Base-by-base conservation (phyloP, 1,140 invertebrate genomes). In the Brachystomella parvula region DNA sequence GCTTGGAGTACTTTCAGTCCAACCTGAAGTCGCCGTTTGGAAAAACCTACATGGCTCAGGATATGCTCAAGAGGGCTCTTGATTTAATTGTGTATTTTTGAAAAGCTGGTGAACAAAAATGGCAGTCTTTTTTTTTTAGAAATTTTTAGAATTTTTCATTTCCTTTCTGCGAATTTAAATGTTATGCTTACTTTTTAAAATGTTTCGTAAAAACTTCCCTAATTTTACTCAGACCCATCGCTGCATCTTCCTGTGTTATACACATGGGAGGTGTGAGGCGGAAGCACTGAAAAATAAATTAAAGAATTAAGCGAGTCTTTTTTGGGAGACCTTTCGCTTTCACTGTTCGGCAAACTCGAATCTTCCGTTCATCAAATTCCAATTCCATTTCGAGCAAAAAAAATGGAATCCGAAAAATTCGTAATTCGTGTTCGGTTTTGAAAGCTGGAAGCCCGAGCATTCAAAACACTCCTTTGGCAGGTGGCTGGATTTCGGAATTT, bases 261-360 rank as follows among this genome's bases (percentile, higher is more conserved):
- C 94, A 97, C 90, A 98, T 95, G 0, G 96, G 94, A 28, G 96
- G 96, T 76, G 96, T 95, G 63, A 98, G 87, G 72, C 95, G 79
- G n/a, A 98, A 81, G 0, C 94, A 88, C 90, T 95, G 81, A 44
- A 78, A 71, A 28, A 76, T 44, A 72, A 71, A 47, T 61, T 70
- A 63, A 71, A 63, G 59, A 70, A 74, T 61, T 62, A 47, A 66
- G 28, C 61, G 68, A 29, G 63, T 30, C 24, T 53, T 30, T 63
- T 53, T 61, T 57, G n/a, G n/a, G n/a, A n/a, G n/a, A n/a, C n/a
- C n/a, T n/a, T n/a, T n/a, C n/a, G n/a, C n/a, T n/a, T n/a, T n/a
- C n/a, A n/a, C n/a, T n/a, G n/a, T n/a, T n/a, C n/a, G n/a, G n/a
- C n/a, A n/a, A n/a, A n/a, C n/a, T n/a, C n/a, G n/a, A n/a, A n/a